phyloP scores from a whole-genome alignment of 2,797 vertebrate species.

The Megalops cyprinoides region DNA sequence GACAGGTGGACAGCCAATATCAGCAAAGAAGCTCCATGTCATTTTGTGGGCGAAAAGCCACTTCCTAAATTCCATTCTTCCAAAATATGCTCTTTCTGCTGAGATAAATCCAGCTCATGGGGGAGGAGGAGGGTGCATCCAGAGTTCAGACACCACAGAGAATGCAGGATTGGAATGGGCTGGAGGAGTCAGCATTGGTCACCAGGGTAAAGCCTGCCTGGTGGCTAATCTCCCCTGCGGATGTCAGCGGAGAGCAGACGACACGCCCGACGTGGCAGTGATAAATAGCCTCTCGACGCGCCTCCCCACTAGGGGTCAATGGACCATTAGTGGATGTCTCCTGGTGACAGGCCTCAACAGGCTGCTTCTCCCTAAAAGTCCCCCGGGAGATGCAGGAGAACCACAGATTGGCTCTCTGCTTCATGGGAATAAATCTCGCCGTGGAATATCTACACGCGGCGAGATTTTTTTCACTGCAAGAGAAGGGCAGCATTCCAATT shows the following conservation, averaged over 20 bases:
- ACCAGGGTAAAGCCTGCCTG: background rate
- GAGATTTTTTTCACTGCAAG: too few relatives aligned
- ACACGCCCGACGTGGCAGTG: conserved; percentile 52
- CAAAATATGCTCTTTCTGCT: conserved; percentile 19
- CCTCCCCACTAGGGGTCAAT: conserved; percentile 65
- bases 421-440: background rate
- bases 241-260: conserved; percentile 38
- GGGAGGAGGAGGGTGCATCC: conserved; percentile 70
- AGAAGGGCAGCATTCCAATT: background rate
- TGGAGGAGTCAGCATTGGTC: background rate
- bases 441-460: background rate
- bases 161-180: background rate
- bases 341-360: conserved; percentile 58
- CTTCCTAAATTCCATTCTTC: background rate
- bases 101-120: conserved; percentile 63
- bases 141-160: conserved; percentile 65
- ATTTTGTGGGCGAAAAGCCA: background rate
- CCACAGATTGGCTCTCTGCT: background rate
- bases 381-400: background rate
- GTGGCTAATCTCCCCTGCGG: conserved; percentile 40
- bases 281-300: conserved; percentile 69
- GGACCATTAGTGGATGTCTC: conserved; percentile 64
- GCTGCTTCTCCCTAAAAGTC: conserved; percentile 1
- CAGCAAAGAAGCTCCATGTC: background rate
- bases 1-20: background rate